Base-by-base conservation (phyloP, 2,888 invertebrate genomes). In the Apodemia zela region DNA sequence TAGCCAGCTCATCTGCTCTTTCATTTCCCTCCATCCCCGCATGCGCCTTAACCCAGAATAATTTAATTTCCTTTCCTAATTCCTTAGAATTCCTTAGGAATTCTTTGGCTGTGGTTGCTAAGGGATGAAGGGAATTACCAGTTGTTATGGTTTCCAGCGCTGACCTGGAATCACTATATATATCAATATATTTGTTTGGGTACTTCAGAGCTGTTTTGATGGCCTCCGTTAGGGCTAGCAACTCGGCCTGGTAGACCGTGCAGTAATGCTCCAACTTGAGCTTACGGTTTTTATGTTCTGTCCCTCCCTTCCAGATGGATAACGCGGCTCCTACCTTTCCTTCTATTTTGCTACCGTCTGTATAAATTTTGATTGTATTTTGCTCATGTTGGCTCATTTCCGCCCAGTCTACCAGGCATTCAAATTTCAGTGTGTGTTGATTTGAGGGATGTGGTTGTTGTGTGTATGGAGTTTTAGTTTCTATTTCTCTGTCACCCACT, bases 11-110 rank as follows among this genome's bases (percentile, higher is more conserved):
- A 35, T 66, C 62, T 0, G 64, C 66, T 17, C 66, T 54, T 33
- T 66, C 64, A 49, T 66, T 66, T 3, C 66, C 66, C 11, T 33
- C 58, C n/a, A 64, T 17, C 15, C 64, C 66, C 17, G 35, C 62
- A 15, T 66, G 66, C 2, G 66, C 66, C n/a, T 64, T 66, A 7
- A 66, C 45, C 66, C 66, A 66, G 54, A 49, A 64, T 13, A 66
- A 35, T 45, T 45, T 45, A 13, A 45, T 45, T 45, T 4, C 15
- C 15, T 45, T 45, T 13, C 42, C 42, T 45, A 15, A 45, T 45
- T 45, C 42, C 42, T 45, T 45, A 15, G 42, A 45, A 13, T 45
- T 45, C 42, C 42, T 45, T 45, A 45, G 42, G 42, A 45, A 45
- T 45, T 45, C 42, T 45, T 15, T 45, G 42, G 42, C 42, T 45